A percentile compares a stretch with the other conserved stretches of the same genome.
These are phyloP conservation scores for Toxotes jaculatrix DNA, from an alignment of 2,113 vertebrate genomes.

Conservation along the genomic window DNA sequence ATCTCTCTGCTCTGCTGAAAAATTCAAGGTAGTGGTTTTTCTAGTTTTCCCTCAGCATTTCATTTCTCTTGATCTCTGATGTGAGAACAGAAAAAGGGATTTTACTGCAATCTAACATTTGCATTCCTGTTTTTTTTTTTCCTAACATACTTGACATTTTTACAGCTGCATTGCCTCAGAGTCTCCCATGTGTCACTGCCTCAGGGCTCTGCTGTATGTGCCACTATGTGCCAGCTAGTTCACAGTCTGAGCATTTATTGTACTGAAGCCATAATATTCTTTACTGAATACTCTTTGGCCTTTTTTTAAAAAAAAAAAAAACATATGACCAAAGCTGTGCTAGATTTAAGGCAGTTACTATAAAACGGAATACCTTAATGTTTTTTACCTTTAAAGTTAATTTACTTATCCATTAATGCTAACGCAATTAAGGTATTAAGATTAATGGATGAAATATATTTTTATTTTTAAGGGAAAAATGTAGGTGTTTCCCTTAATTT, in stretches of 20 bases:
- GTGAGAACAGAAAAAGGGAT: too few species aligned
- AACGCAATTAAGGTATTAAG: not conserved
- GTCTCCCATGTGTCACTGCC: conserved; percentile 1
- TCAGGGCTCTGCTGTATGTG: conserved; percentile 13
- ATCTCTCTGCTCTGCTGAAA: not conserved
- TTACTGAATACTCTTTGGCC: not conserved
- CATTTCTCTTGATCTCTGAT: not conserved
- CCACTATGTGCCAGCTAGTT: conserved; percentile 4
- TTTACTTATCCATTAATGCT: not conserved
- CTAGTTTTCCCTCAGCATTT: not conserved
- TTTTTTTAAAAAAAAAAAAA: too few species aligned
- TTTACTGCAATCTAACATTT: not conserved
- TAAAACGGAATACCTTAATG: not conserved
- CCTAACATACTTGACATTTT: not conserved
- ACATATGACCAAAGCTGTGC: conserved; percentile 43
- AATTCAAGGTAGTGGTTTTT: not conserved
- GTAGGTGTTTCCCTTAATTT: not conserved
- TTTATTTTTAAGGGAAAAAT: not conserved
- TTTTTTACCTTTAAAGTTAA: not conserved
- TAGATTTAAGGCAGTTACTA: not conserved
- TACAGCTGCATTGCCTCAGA: not conserved
- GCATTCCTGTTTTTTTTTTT: not conserved
- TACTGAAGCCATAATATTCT: conserved; percentile 45
- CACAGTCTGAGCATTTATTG: conserved; percentile 8
- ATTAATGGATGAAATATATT: not conserved